These are phyloP conservation scores for Himalopsyche kuldschensis DNA, from an alignment of 2,888 invertebrate species.

Conservation along the genomic window DNA sequence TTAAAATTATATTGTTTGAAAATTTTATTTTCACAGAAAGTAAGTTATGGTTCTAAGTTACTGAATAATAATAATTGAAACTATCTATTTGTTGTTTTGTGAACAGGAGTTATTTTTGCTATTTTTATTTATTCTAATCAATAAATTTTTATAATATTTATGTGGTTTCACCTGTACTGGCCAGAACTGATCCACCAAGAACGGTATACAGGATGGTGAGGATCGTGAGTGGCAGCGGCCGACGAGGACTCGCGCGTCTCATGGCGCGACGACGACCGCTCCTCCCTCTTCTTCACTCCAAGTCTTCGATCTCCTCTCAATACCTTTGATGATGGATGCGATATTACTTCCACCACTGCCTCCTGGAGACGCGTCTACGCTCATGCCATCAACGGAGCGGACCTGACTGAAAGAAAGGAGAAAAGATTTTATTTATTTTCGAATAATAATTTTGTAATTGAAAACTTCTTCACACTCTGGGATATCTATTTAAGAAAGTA, in stretches of 20 bases:
- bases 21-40: no score
- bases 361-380: background rate
- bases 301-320: background rate
- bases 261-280: background rate
- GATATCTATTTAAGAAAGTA: no score
- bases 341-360: background rate
- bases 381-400: background rate
- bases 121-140: no score
- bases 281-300: background rate
- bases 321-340: background rate
- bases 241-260: background rate
- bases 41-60: no score
- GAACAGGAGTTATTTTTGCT: no score
- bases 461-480: no score
- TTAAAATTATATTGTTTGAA: no score
- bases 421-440: background rate
- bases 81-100: no score
- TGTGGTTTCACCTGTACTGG: background rate
- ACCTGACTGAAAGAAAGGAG: background rate
- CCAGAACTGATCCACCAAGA: background rate
- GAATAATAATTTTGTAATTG: no score
- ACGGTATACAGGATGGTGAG: background rate
- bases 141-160: background rate
- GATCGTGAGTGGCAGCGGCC: background rate
- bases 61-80: no score